Base-by-base conservation (phyloP, 2,888 invertebrate species). In the Anodontia alba region DNA sequence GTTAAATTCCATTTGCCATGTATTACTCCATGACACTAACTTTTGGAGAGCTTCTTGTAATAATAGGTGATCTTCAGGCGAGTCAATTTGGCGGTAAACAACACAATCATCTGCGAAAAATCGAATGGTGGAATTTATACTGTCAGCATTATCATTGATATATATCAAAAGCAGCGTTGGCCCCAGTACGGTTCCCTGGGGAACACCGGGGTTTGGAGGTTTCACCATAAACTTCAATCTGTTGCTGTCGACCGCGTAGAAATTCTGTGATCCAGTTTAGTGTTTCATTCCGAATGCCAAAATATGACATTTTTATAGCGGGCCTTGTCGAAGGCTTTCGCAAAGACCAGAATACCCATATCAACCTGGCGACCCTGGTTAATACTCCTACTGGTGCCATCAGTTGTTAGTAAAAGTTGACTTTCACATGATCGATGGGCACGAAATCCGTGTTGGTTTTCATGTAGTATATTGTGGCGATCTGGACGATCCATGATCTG, bases 401-500 rank as follows among this genome's bases (percentile, higher is more conserved):
- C 73, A 29, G 79, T 79, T 73, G n/a, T n/a, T n/a, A n/a, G n/a
- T n/a, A n/a, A n/a, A n/a, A n/a, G n/a, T n/a, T n/a, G n/a, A n/a
- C n/a, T 66, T 43, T 78, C 76, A 75, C 83, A 57, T 31, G 69
- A 62, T 10, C 68, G 0, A 17, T 69, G 38, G 15, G 38, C 29
- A 26, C 69, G 1, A 31, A 81, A 66, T 31, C 83, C 73, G 69
- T 79, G 77, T 76, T n/a, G n/a, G n/a, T n/a, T n/a, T n/a, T n/a
- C n/a, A n/a, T n/a, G n/a, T n/a, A n/a, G n/a, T n/a, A n/a, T 84
- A 66, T 70, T 82, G 20, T 82, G 43, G 1, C 3, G 15, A 46
- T 80, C 79, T 43, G 80, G 71, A 46, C 68, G 78, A 46, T 83
- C 49, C 80, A 83, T 78, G 5, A 80, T 33, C n/a, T 80, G 73